These are phyloP conservation scores for Muschampia plurimacula DNA, from an alignment of 2,888 invertebrate species.

Conservation along the genomic window DNA sequence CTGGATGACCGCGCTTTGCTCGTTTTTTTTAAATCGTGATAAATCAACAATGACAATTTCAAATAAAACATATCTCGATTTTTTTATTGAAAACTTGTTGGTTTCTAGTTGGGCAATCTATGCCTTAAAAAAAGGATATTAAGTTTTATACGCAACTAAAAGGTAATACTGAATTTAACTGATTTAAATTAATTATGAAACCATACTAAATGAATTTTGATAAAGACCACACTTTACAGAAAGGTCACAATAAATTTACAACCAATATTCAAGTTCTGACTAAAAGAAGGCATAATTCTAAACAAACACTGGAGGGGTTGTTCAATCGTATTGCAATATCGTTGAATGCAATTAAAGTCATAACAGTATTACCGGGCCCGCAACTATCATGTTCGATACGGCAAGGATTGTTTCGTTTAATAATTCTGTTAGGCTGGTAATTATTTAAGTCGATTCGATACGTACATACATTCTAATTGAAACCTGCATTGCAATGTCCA, in stretches of 20 bases:
- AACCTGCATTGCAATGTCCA: slow-evolving; percentile 26
- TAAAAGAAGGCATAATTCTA: slow-evolving; percentile 26
- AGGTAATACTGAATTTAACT: too few relatives aligned
- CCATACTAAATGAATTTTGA: too few relatives aligned
- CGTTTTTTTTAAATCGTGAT: too few relatives aligned
- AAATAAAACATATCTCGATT: too few relatives aligned
- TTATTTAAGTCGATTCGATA: slow-evolving; percentile 41
- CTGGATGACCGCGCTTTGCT: too few relatives aligned
- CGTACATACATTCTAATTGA: slow-evolving; percentile 38
- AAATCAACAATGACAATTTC: too few relatives aligned
- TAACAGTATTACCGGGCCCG: slow-evolving; percentile 54
- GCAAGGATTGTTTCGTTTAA: slow-evolving; percentile 42
- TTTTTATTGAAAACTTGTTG: too few relatives aligned
- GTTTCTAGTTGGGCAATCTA: too few relatives aligned
- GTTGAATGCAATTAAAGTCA: slow-evolving; percentile 39
- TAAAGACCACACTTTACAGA: neutral
- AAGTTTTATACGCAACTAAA: too few relatives aligned
- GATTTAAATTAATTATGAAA: too few relatives aligned
- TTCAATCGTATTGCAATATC: slow-evolving; percentile 33
- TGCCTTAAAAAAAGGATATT: too few relatives aligned
- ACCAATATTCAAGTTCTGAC: neutral
- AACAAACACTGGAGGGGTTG: slow-evolving; percentile 27
- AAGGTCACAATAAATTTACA: neutral
- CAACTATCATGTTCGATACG: slow-evolving; percentile 64
- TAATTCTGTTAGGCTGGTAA: slow-evolving; percentile 42